Base-by-base conservation (phyloP, 2,113 vertebrate genomes). In the Sprattus sprattus region DNA sequence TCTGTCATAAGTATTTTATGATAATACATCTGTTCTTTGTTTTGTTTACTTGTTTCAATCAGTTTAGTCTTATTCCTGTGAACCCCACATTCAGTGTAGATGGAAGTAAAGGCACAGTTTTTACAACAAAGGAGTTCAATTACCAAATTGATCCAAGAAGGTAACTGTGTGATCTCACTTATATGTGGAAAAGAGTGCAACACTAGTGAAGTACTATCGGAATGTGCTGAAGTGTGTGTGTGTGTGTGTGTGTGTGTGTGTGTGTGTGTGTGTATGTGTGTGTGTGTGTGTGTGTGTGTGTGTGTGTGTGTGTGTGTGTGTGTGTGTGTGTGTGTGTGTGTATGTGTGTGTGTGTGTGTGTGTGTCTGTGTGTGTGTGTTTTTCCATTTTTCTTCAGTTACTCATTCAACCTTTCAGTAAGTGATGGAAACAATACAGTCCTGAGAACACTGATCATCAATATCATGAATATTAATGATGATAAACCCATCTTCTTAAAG, bases 401-500 rank as follows among this genome's bases (percentile, higher is more conserved):
- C 44, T 75, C 11, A 25, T 85, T 89, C 39, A 81, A 82, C 3
- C 54, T 89, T 11, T 52, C 71, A 16, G 84, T 84, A 50, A 85
- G 75, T 75, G 86, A 89, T 64, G 84, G 82, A 13, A 87, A 81
- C 16, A 50, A 84, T 49, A 81, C 80, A 0, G 64, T 47, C 8
- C 71, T 81, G 39, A 82, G 50, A 82, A 81, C 47, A 13, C 47
- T 89, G 13, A 81, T 82, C 3, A 81, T 87, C 47, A n/a, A 84
- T 49, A 84, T 89, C 22, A 3, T 89, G 11, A 89, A 87, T 67
- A 57, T 46, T 11, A 87, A 88, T 39, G 87, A 88, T 67, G 28
- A 87, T n/a, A 87, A 86, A 25, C 88, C 88, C 44, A 25, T 49
- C 28, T 87, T 87, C 64, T 13, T 84, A 15, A 87, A 86, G 86